Evolutionary conservation across 2,113 vertebrate genomes (phyloP).

Genomic region (Seriola aureovittata): DNA sequence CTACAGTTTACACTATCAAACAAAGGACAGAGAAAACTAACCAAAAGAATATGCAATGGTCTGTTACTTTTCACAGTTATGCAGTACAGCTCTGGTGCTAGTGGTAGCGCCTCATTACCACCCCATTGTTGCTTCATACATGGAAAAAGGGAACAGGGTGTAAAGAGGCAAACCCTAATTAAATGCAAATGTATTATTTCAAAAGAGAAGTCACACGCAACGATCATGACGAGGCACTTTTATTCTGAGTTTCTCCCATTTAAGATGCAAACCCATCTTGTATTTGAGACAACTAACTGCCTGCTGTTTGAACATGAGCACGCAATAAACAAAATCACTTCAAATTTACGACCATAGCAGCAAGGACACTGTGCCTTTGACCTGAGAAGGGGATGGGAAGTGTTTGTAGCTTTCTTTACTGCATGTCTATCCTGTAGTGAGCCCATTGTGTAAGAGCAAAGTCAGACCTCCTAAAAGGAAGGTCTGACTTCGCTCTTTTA

Average conservation of each 20-base stretch:
- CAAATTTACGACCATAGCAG: neutral
- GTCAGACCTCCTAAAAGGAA: neutral
- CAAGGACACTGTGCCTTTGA: neutral
- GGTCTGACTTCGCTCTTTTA: conserved; percentile 17
- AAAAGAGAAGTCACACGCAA: neutral
- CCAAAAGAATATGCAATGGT: neutral
- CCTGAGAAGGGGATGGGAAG: neutral
- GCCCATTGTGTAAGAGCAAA: neutral
- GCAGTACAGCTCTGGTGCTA: neutral
- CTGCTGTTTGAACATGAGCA: neutral
- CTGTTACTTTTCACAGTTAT: neutral
- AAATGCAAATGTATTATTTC: conserved; percentile 8
- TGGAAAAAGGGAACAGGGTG: neutral
- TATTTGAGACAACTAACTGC: neutral
- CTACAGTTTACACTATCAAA: neutral
- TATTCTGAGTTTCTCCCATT: neutral
- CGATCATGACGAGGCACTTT: too few species aligned
- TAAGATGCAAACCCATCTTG: neutral
- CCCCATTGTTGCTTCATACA: conserved; percentile 1
- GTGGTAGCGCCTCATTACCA: neutral
- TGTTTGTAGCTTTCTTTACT: conserved; percentile 5
- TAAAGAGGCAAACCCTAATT: neutral
- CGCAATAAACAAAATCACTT: neutral
- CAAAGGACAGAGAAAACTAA: neutral
- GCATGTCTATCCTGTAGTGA: neutral